Evolutionary conservation across 2,797 vertebrate species (phyloP).

Genomic region (Acestrorhynchus altus): DNA sequence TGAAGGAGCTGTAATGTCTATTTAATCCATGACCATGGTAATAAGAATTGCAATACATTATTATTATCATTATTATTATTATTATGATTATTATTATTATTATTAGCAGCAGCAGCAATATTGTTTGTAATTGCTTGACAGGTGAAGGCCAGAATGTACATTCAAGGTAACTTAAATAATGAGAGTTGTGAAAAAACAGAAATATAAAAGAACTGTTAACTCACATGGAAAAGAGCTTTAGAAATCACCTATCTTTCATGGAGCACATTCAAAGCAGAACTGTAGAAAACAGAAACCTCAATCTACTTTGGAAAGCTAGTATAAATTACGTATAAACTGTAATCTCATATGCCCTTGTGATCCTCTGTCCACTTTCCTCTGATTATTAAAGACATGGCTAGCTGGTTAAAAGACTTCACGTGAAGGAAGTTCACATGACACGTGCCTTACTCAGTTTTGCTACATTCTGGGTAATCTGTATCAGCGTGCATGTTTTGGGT

Average conservation of each 20-base stretch:
- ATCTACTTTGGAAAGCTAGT: not conserved
- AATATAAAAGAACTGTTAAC: slow-evolving; percentile 36
- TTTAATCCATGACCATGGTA: slow-evolving; percentile 26
- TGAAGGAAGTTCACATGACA: not conserved
- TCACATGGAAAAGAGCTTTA: slow-evolving; percentile 24
- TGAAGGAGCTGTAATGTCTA: slow-evolving; percentile 18
- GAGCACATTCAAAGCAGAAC: not conserved
- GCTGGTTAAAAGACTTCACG: not conserved
- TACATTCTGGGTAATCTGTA: not conserved
- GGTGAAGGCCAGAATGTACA: slow-evolving; percentile 22
- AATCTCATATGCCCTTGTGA: too few relatives aligned
- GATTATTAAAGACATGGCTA: not conserved
- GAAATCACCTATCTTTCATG: slow-evolving; percentile 23
- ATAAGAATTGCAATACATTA: slow-evolving; percentile 33
- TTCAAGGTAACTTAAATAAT: slow-evolving; percentile 20
- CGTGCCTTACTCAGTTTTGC: not conserved
- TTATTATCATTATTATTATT: slow-evolving; percentile 14
- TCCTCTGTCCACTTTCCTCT: not conserved
- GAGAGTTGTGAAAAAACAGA: slow-evolving; percentile 30
- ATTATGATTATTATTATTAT: slow-evolving; percentile 23
- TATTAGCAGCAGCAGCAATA: slow-evolving; percentile 34
- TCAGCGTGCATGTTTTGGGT: slow-evolving; percentile 13
- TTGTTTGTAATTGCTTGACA: slow-evolving; percentile 42
- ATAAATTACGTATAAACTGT: not conserved
- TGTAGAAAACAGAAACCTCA: slow-evolving; percentile 3